Evolutionary conservation across 2,113 vertebrate genomes (phyloP), one percentile per base, ranked within the genome.

Genomic region (Gavia stellata): DNA sequence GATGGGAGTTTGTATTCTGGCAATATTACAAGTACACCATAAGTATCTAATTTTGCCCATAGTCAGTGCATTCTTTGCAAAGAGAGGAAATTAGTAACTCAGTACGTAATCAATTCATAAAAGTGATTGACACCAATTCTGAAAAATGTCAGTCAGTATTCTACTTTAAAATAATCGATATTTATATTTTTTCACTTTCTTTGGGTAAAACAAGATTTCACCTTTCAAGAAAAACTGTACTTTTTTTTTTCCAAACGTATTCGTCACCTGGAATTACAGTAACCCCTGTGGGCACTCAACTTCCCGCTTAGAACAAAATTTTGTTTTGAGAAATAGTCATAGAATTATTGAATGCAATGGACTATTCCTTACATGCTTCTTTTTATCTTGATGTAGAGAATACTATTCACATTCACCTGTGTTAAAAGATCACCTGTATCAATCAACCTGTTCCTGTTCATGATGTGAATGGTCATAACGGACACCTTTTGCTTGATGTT

Each of bases 11-110:
- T 85, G 49, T 95, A 61, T 78, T 86, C 88, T 94, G 94, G 92
- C 95, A 86, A 23, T 83, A 47, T 70, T 79, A 67, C 95, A 94
- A 95, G 44, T 58, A 70, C 81, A 81, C 79, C 92, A 87, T 93
- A 91, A 96, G 90, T 86, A 86, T 94, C 83, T 96, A 56, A 96
- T 95, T 95, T 95, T 95, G 94, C 81, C 90, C 63, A 52, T 49
- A 92, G 92, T 92, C 81, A 87, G 94, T 94, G 79, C 97, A 97
- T 98, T 98, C 97, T 95, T 97, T 94, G 86, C 66, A 77, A 82
- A 92, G 71, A 95, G 86, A 97, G 97, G 97, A 97, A 97, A 97
- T 97, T 67, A 97, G 79, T 85, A 86, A 92, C 12, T 67, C 11
- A 3, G 84, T 77, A 26, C 58, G 59, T 84, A 71, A 62, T 94